Percentiles rank a stretch among this genome's conserved stretches.
These are phyloP conservation scores for Pelecanus crispus DNA, from an alignment of 2,113 vertebrate species.

Conservation along the genomic window DNA sequence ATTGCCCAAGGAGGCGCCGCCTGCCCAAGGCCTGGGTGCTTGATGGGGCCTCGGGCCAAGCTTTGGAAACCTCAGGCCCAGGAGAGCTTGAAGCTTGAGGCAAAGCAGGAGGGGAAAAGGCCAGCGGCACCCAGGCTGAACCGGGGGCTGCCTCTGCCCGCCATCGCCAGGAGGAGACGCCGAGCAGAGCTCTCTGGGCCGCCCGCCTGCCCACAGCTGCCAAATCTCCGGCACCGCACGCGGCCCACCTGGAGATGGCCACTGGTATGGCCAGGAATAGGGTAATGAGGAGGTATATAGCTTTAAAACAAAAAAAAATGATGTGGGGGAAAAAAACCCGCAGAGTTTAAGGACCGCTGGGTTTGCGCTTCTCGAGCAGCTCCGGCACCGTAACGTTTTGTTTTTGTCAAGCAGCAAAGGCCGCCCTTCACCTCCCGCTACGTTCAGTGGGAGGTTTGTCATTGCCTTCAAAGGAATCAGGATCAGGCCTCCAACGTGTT, in stretches of 20 bases:
- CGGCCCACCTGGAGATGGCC: fast-evolving
- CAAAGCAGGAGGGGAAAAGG: not conserved
- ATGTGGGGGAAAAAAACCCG: not conserved
- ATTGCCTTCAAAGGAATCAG: conserved; percentile 39
- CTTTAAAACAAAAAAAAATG: not conserved
- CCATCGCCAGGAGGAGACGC: not conserved
- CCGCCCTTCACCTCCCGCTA: not conserved
- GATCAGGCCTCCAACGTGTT: conserved; percentile 5
- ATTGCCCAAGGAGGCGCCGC: fast-evolving
- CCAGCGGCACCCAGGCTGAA: not conserved
- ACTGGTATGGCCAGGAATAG: not conserved
- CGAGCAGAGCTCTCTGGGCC: not conserved
- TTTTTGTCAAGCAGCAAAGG: conserved; percentile 26
- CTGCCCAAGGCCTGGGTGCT: fast-evolving
- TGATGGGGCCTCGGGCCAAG: fast-evolving
- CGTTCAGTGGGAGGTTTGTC: not conserved
- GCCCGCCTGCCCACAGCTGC: fast-evolving
- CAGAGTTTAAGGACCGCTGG: not conserved
- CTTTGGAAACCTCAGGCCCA: not conserved
- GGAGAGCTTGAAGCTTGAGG: not conserved
- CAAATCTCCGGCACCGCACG: fast-evolving
- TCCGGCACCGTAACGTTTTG: conserved; percentile 1
- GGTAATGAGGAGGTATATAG: not conserved
- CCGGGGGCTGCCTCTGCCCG: fast-evolving
- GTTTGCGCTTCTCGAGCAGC: not conserved